Evolutionary conservation across 2,113 vertebrate genomes (phyloP).

Genomic region (Rafetus swinhoei): DNA sequence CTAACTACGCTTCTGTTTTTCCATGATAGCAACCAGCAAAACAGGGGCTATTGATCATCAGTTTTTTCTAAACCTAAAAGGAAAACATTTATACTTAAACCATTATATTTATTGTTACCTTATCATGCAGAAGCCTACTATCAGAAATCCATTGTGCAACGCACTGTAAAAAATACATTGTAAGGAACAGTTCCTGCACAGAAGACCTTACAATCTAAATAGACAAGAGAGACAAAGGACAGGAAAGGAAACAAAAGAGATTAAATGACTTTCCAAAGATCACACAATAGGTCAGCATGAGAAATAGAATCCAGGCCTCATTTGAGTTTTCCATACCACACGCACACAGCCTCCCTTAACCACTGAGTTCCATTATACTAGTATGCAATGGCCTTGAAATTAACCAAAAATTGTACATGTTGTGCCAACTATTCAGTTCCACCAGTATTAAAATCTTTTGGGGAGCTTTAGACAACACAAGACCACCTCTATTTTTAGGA

Average conservation of each 20-base stretch:
- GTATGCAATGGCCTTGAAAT: neutral
- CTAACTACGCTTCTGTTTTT: neutral
- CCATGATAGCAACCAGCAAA: neutral
- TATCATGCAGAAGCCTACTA: neutral
- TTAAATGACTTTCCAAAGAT: neutral
- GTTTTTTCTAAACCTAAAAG: neutral
- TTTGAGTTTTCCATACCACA: neutral
- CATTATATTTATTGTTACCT: neutral
- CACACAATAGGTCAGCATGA: neutral
- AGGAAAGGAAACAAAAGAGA: rapidly evolving
- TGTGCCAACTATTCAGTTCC: neutral
- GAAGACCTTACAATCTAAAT: rapidly evolving
- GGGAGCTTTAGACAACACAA: neutral
- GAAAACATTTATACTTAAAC: neutral
- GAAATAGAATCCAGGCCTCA: neutral
- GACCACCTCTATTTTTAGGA: constrained; percentile 48
- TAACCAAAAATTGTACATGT: neutral
- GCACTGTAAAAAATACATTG: rapidly evolving
- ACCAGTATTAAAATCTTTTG: neutral
- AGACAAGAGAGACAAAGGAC: neutral
- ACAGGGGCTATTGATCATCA: neutral
- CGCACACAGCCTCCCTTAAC: neutral
- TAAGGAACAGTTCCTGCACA: neutral
- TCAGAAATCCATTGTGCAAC: neutral
- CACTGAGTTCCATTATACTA: neutral